A percentile compares a stretch with the other conserved stretches of the same genome.
These are phyloP conservation scores for Hyles euphorbiae DNA, from an alignment of 1,140 invertebrate genomes.

Conservation along the genomic window DNA sequence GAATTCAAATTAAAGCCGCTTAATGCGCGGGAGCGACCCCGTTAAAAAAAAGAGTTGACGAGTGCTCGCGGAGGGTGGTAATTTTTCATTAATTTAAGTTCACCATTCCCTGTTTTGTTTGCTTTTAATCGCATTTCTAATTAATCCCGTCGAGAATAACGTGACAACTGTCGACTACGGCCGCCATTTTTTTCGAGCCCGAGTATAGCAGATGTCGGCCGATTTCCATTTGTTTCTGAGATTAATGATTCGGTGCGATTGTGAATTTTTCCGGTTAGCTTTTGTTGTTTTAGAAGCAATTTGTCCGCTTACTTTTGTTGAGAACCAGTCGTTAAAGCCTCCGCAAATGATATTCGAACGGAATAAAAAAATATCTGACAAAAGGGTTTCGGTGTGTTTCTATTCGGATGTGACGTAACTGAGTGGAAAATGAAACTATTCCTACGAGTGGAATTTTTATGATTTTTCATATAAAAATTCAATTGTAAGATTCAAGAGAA, in stretches of 20 bases:
- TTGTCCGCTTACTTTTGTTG: conserved; percentile 73
- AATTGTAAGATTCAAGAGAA: too few relatives aligned
- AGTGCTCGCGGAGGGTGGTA: conserved; percentile 72
- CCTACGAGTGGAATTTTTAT: too few relatives aligned
- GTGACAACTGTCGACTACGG: conserved; percentile 75
- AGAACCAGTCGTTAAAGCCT: conserved; percentile 67
- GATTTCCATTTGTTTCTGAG: conserved; percentile 76
- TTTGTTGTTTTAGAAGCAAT: conserved; percentile 76
- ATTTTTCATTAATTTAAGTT: conserved; percentile 76
- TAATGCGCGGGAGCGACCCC: conserved; percentile 74
- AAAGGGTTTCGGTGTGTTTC: conserved; percentile 27
- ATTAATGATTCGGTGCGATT: conserved; percentile 75
- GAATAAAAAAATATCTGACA: conserved; percentile 45
- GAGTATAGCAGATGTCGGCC: conserved; percentile 73
- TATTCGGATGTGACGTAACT: neutral
- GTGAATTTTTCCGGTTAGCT: conserved; percentile 74
- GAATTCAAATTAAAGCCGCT: conserved; percentile 76
- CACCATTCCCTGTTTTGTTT: conserved; percentile 75
- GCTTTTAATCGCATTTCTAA: conserved; percentile 76
- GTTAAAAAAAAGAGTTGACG: conserved; percentile 74
- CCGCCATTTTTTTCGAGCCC: conserved; percentile 64
- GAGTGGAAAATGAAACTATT: too few relatives aligned
- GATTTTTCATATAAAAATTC: too few relatives aligned
- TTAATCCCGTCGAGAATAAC: conserved; percentile 75
- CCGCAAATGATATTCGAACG: conserved; percentile 61